Evolutionary conservation across 1,140 invertebrate species (phyloP).

Genomic region (Maconellicoccus hirsutus): DNA sequence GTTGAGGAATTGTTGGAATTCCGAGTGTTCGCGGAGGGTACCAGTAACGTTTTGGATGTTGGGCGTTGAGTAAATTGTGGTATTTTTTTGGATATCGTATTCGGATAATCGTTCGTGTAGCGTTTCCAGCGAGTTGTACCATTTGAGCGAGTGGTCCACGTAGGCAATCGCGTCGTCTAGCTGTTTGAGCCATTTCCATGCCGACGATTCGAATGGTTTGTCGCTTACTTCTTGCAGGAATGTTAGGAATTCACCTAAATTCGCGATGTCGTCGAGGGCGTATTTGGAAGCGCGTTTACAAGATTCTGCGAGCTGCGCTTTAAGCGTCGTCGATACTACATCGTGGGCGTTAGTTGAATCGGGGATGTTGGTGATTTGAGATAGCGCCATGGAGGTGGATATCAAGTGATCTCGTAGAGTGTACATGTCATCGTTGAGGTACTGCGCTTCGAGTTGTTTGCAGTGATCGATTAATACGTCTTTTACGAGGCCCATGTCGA

Average conservation of each 20-base stretch:
- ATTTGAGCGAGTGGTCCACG: not conserved
- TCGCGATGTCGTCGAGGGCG: not conserved
- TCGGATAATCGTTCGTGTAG: constrained; percentile 4
- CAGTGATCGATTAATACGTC: not conserved
- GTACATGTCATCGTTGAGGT: not conserved
- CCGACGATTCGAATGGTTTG: not conserved
- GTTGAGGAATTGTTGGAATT: not conserved
- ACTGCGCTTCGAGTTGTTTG: not conserved
- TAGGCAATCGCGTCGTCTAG: not conserved
- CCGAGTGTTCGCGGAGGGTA: not conserved
- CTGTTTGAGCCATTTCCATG: not conserved
- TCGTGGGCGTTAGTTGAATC: not conserved
- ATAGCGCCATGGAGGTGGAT: not conserved
- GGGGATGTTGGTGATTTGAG: not conserved
- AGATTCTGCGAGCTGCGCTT: not conserved
- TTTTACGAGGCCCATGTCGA: not conserved
- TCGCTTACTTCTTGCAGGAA: not conserved
- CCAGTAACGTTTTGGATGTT: not conserved
- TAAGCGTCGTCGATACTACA: not conserved
- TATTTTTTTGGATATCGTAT: constrained; percentile 12
- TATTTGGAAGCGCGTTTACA: not conserved
- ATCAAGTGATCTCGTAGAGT: not conserved
- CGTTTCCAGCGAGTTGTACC: not conserved
- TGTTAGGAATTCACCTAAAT: not conserved
- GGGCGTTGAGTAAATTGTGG: not conserved